Evolutionary conservation across 2,797 vertebrate genomes (phyloP).

Genomic region (Artibeus lituratus): DNA sequence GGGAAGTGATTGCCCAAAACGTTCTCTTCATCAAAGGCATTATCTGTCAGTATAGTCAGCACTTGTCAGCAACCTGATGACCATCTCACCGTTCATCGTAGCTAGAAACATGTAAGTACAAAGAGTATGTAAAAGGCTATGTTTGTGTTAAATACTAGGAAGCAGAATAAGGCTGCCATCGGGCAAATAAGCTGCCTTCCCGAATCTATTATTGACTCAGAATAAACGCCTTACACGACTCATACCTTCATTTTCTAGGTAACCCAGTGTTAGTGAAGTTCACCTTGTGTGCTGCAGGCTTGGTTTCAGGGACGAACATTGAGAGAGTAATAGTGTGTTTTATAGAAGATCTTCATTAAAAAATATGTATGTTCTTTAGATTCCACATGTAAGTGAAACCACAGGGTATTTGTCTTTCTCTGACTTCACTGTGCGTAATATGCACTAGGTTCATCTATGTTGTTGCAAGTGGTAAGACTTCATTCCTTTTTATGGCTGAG

Average conservation of each 20-base stretch:
- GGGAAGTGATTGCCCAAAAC: conserved; percentile 1
- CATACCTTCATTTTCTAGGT: neutral
- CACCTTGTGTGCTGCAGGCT: neutral
- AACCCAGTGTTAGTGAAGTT: neutral
- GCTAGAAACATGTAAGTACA: neutral
- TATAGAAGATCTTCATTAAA: neutral
- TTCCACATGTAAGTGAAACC: neutral
- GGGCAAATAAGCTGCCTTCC: neutral
- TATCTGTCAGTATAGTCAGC: conserved; percentile 20
- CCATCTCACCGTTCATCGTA: neutral
- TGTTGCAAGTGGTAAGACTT: neutral
- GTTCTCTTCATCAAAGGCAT: neutral
- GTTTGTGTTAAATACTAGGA: conserved; percentile 28
- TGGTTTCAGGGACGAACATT: neutral
- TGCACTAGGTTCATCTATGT: neutral
- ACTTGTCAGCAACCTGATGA: neutral
- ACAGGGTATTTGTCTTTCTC: neutral
- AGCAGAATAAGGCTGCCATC: neutral
- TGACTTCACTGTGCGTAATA: neutral
- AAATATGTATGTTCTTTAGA: neutral
- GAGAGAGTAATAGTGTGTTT: neutral
- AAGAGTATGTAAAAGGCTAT: neutral
- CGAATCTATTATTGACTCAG: neutral
- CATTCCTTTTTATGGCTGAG: neutral
- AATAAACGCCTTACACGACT: neutral